phyloP scores from a whole-genome alignment of 1,140 invertebrate genomes.

The Aphidius ervi region DNA sequence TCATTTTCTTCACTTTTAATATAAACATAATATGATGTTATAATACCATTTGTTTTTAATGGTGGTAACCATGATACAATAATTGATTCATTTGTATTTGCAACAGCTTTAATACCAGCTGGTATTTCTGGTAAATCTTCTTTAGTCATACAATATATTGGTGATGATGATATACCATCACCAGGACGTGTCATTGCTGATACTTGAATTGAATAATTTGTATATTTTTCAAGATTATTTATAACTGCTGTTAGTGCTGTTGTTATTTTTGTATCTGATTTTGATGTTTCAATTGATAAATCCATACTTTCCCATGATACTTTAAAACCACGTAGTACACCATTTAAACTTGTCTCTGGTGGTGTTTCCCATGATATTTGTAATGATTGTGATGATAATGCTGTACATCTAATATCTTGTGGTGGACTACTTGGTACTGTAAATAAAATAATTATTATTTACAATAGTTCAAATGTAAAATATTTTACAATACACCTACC shows the following conservation, averaged over 20 bases:
- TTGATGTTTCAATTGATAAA: constrained; percentile 39
- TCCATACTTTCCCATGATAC: constrained; percentile 65
- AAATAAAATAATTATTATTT: constrained; percentile 28
- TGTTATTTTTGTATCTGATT: constrained; percentile 62
- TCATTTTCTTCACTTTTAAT: constrained; percentile 42
- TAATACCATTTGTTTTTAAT: constrained; percentile 55
- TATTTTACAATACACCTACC: constrained; percentile 57
- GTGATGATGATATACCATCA: constrained; percentile 76
- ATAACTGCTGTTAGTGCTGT: constrained; percentile 64
- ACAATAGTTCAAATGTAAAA: background rate
- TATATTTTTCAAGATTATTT: constrained; percentile 71
- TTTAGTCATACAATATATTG: constrained; percentile 83
- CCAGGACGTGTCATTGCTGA: constrained; percentile 84
- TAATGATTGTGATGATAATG: constrained; percentile 75
- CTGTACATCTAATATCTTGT: constrained; percentile 71
- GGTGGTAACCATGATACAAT: constrained; percentile 77
- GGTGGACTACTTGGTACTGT: constrained; percentile 75
- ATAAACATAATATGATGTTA: constrained; percentile 56
- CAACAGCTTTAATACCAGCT: constrained; percentile 81
- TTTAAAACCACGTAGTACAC: constrained; percentile 84
- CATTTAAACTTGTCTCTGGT: constrained; percentile 74
- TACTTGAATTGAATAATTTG: constrained; percentile 82
- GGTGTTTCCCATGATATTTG: constrained; percentile 85
- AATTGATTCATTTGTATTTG: constrained; percentile 77
- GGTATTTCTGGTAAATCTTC: constrained; percentile 88